These are phyloP conservation scores for Thalpophila matura DNA, from an alignment of 2,888 invertebrate genomes.

Conservation along the genomic window DNA sequence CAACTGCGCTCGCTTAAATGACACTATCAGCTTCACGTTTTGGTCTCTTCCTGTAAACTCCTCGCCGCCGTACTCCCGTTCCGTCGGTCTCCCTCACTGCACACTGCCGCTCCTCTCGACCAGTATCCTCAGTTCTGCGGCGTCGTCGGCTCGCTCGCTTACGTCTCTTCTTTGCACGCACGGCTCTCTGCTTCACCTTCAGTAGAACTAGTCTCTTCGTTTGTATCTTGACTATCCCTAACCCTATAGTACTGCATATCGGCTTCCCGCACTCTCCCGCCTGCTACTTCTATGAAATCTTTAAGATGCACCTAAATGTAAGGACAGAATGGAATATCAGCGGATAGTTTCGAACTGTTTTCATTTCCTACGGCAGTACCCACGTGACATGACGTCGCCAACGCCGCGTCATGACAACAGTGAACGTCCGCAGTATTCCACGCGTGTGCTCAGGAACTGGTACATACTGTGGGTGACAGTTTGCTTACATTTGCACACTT, in stretches of 20 bases:
- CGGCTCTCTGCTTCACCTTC: slow-evolving; percentile 31
- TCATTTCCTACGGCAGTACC: no score
- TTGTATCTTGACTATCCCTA: slow-evolving; percentile 11
- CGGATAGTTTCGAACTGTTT: neutral
- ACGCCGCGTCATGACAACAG: neutral
- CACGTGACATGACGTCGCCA: neutral
- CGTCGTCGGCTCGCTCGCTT: slow-evolving; percentile 5
- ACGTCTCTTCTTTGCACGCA: slow-evolving; percentile 32
- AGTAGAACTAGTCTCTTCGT: slow-evolving; percentile 8
- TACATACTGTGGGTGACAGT: slow-evolving; percentile 33
- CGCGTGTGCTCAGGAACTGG: slow-evolving; percentile 26
- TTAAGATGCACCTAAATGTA: slow-evolving; percentile 8
- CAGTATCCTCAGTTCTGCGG: neutral
- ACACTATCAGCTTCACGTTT: no score
- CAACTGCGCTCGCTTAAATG: no score
- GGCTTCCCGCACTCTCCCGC: slow-evolving; percentile 55
- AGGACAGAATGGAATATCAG: neutral
- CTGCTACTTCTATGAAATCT: slow-evolving; percentile 7
- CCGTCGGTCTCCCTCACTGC: neutral
- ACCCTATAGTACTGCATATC: slow-evolving; percentile 59
- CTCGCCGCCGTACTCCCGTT: neutral
- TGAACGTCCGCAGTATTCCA: neutral
- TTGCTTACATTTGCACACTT: slow-evolving; percentile 32
- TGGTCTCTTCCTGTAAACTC: neutral
- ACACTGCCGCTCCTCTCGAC: neutral